These are phyloP conservation scores for Zygaena filipendulae DNA, from an alignment of 2,888 invertebrate genomes.

Conservation along the genomic window DNA sequence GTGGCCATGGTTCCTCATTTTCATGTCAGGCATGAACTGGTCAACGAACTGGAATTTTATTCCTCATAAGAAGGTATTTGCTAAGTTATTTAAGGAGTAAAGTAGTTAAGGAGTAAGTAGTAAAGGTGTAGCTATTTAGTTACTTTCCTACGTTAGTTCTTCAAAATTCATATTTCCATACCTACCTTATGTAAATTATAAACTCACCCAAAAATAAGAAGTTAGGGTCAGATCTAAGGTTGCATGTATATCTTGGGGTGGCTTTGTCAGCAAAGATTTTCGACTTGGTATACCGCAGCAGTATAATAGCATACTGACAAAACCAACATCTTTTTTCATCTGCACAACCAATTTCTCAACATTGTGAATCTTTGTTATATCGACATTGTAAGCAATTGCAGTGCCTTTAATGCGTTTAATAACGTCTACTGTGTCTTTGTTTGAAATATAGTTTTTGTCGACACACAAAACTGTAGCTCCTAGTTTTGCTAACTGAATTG, in stretches of 20 bases:
- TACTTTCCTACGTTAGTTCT: no score
- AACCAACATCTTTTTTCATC: slow-evolving; percentile 62
- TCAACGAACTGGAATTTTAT: slow-evolving; percentile 70
- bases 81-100: no score
- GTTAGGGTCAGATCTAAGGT: slow-evolving; percentile 69
- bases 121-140: no score
- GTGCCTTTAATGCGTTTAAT: slow-evolving; percentile 55
- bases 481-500: slow-evolving; percentile 65
- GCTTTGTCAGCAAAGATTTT: slow-evolving; percentile 55
- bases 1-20: slow-evolving; percentile 66
- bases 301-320: slow-evolving; percentile 71
- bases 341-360: slow-evolving; percentile 46
- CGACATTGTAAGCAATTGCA: slow-evolving; percentile 62
- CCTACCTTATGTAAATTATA: no score
- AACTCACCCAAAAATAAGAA: slow-evolving; percentile 72
- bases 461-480: slow-evolving; percentile 73
- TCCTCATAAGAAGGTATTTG: no score
- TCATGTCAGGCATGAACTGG: slow-evolving; percentile 71
- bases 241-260: slow-evolving; percentile 60
- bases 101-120: no score
- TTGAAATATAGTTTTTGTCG: slow-evolving; percentile 68
- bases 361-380: slow-evolving; percentile 65
- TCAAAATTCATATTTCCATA: no score
- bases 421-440: slow-evolving; percentile 52
- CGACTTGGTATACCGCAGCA: slow-evolving; percentile 74